phyloP scores from a whole-genome alignment of 2,888 invertebrate genomes.

The Trichogramma evanescens region DNA sequence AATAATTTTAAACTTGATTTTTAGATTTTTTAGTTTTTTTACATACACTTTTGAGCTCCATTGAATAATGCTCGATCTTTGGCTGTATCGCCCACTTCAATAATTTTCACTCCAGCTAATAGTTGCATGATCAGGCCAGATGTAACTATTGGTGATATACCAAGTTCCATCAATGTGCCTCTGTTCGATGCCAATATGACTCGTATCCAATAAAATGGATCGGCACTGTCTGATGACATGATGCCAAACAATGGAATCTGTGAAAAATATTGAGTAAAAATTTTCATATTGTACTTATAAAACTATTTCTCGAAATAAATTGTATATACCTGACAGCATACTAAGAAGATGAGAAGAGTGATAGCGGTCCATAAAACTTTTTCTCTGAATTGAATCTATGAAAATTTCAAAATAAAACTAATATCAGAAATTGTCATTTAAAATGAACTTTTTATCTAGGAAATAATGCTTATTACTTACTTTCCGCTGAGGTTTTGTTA shows the following conservation, averaged over 20 bases:
- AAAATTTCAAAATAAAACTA: conserved; percentile 13
- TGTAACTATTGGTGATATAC: conserved; percentile 98
- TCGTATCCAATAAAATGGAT: conserved; percentile 99
- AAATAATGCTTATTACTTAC: conserved; percentile 52
- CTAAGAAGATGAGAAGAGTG: conserved; percentile 98
- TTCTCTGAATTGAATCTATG: conserved; percentile 97
- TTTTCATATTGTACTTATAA: neutral
- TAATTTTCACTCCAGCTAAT: conserved; percentile 97
- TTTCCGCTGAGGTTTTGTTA: conserved; percentile 99
- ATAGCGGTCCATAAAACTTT: conserved; percentile 99
- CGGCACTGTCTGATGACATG: conserved; percentile 99
- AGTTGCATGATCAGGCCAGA: conserved; percentile 99
- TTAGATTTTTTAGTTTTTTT: neutral
- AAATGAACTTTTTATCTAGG: too few relatives aligned
- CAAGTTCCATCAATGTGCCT: conserved; percentile 99
- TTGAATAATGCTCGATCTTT: conserved; percentile 98
- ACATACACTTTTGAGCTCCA: conserved; percentile 95
- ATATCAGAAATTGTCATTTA: conserved; percentile 11
- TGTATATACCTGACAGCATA: conserved; percentile 87
- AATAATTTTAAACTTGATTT: neutral
- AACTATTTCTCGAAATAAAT: neutral
- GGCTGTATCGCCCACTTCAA: conserved; percentile 99
- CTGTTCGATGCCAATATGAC: conserved; percentile 98
- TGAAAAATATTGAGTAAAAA: neutral
- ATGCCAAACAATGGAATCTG: conserved; percentile 98